phyloP scores from a whole-genome alignment of 2,888 invertebrate species.

The Tenthredo distinguenda region DNA sequence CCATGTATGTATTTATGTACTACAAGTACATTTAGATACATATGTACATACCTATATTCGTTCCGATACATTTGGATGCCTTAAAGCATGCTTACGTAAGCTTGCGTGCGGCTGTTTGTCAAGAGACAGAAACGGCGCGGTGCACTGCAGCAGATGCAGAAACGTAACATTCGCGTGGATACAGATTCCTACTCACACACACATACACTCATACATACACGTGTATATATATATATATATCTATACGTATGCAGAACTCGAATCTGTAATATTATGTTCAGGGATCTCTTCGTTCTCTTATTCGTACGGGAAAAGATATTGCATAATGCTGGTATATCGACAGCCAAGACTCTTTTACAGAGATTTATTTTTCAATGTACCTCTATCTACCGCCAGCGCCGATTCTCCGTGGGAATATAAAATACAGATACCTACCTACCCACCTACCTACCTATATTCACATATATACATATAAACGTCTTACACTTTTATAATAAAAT shows the following conservation, averaged over 20 bases:
- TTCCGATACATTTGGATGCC: conserved; percentile 28
- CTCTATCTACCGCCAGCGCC: conserved; percentile 55
- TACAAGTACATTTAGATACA: background rate
- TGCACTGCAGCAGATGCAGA: background rate
- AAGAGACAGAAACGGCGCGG: conserved; percentile 8
- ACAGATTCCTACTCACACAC: background rate
- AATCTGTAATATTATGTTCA: conserved; percentile 66
- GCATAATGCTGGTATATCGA: conserved; percentile 67
- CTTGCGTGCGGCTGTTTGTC: conserved; percentile 58
- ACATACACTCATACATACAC: background rate
- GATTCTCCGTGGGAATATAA: conserved; percentile 63
- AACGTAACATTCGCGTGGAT: background rate
- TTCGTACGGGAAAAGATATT: conserved; percentile 64
- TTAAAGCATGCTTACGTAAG: conserved; percentile 63
- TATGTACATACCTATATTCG: background rate
- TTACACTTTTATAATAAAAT: background rate
- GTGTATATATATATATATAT: background rate
- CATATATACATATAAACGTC: background rate
- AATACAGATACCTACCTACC: background rate
- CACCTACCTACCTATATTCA: background rate
- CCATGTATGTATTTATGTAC: background rate
- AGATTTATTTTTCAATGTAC: conserved; percentile 71
- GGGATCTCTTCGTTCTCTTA: conserved; percentile 57
- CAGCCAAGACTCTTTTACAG: conserved; percentile 63
- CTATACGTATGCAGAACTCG: conserved; percentile 21